phyloP scores from a whole-genome alignment of 1,140 invertebrate genomes.

The Lepidurus couesii region DNA sequence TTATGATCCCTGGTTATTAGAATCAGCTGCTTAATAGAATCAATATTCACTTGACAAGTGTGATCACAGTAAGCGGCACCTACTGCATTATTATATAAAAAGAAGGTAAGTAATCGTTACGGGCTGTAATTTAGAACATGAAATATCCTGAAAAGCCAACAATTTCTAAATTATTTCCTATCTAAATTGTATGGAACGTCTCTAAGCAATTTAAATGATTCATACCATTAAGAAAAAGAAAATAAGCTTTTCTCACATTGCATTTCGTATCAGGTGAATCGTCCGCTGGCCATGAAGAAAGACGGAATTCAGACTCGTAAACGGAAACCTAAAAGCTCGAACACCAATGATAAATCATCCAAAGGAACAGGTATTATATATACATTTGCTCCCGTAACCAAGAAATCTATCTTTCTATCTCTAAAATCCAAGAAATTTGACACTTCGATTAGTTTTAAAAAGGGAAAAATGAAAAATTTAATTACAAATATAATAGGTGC shows the following conservation, averaged over 20 bases:
- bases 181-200: too few relatives aligned
- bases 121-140: too few relatives aligned
- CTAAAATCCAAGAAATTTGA: background rate
- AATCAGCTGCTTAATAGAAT: too few relatives aligned
- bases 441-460: background rate
- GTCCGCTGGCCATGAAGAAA: constrained; percentile 90
- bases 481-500: background rate
- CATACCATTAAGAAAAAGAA: too few relatives aligned
- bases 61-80: too few relatives aligned
- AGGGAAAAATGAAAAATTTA: background rate
- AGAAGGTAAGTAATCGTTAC: too few relatives aligned
- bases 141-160: too few relatives aligned
- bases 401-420: background rate
- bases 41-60: too few relatives aligned
- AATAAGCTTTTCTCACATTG: background rate
- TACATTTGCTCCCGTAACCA: background rate
- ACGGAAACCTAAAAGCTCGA: constrained; percentile 74
- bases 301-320: constrained; percentile 94
- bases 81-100: too few relatives aligned
- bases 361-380: constrained; percentile 22
- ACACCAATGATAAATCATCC: background rate
- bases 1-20: too few relatives aligned
- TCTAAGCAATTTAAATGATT: too few relatives aligned
- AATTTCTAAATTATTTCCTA: too few relatives aligned
- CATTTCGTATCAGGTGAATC: constrained; percentile 60